Evolutionary conservation across 2,113 vertebrate species (phyloP).

Genomic region (Caretta caretta): DNA sequence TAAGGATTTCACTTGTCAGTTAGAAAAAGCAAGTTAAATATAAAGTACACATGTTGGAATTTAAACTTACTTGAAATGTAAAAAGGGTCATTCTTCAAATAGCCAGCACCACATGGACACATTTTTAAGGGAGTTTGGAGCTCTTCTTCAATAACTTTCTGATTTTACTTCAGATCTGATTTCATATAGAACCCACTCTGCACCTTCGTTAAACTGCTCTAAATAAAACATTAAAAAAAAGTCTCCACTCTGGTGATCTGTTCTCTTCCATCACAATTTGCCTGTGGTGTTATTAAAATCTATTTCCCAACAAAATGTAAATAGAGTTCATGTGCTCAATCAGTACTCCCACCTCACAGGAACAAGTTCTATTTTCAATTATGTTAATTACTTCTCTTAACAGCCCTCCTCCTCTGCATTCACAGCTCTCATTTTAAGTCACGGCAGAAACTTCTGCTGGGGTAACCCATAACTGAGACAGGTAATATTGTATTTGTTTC

Average conservation of each 20-base stretch:
- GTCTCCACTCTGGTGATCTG: background rate
- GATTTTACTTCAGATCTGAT: background rate
- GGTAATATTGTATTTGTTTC: background rate
- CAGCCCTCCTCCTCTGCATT: slow-evolving; percentile 1
- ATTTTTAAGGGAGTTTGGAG: background rate
- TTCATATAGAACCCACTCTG: background rate
- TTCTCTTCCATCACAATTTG: background rate
- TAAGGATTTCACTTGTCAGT: background rate
- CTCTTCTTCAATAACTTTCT: background rate
- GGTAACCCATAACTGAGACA: background rate
- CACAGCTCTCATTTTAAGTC: slow-evolving; percentile 14
- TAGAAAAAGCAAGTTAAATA: background rate
- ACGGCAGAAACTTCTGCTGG: background rate
- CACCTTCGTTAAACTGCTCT: background rate
- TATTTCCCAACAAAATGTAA: slow-evolving; percentile 14
- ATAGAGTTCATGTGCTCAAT: background rate
- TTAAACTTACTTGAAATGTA: background rate
- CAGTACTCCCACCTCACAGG: slow-evolving; percentile 42
- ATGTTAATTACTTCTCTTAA: slow-evolving; percentile 34
- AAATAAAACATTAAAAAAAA: slow-evolving; percentile 3
- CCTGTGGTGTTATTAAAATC: background rate
- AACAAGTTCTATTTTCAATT: slow-evolving; percentile 43
- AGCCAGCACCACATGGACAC: background rate
- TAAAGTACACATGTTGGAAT: background rate
- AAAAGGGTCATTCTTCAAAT: background rate